phyloP scores from a whole-genome alignment of 2,888 invertebrate species.

The Nebria salina region DNA sequence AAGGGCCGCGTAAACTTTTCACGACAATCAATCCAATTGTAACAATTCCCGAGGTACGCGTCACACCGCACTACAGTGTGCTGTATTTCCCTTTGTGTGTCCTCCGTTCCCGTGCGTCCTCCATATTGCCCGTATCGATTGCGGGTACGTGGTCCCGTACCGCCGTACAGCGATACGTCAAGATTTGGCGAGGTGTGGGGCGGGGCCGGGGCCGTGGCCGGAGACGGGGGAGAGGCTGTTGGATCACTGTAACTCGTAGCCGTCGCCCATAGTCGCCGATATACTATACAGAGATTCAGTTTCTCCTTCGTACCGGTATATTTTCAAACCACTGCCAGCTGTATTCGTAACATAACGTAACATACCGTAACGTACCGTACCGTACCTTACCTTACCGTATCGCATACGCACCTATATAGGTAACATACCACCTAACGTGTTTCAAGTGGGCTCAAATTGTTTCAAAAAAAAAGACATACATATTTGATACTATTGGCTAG shows the following conservation, averaged over 20 bases:
- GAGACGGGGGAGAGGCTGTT: neutral
- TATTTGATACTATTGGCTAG: no score
- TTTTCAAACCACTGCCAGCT: neutral
- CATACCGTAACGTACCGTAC: no score
- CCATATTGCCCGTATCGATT: constrained; percentile 32
- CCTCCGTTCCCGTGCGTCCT: constrained; percentile 10
- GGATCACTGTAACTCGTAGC: neutral
- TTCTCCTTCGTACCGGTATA: neutral
- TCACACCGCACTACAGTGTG: constrained; percentile 26
- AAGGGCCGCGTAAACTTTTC: constrained; percentile 36
- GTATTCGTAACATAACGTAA: neutral
- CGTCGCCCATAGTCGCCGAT: neutral
- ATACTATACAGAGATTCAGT: neutral
- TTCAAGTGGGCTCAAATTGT: no score
- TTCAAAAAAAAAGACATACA: no score
- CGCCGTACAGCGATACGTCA: constrained; percentile 29
- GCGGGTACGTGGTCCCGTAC: constrained; percentile 16
- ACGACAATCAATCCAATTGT: constrained; percentile 45
- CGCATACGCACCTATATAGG: no score
- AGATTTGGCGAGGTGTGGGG: constrained; percentile 24
- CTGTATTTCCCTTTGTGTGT: constrained; percentile 17
- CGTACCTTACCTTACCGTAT: no score
- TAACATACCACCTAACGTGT: no score
- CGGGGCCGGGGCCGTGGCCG: neutral
- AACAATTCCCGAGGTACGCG: constrained; percentile 28